Evolutionary conservation across 1,140 invertebrate genomes (phyloP), one percentile per base, ranked within the genome.

Genomic region (Rhopalosiphum padi): DNA sequence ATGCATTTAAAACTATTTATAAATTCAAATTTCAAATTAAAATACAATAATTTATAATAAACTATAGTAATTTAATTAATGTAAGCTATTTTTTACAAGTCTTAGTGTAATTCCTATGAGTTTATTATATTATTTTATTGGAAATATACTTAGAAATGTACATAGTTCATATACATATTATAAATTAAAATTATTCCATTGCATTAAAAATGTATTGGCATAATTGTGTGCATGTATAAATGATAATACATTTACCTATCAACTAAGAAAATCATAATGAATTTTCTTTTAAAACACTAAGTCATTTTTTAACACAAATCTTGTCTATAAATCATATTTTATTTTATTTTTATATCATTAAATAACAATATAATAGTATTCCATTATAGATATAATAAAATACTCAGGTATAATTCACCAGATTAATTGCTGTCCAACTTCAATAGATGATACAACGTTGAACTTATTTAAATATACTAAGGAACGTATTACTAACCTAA

Each of bases 401-500:
- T 68, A 77, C 18, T 77, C 60, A 77, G n/a, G 15, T 77, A 77
- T n/a, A n/a, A 68, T n/a, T 68, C 3, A n/a, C 55, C 25, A 6
- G 9, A 30, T n/a, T 68, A 68, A 68, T 77, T 77, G n/a, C 0
- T n/a, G n/a, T n/a, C n/a, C 30, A 18, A 77, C 0, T 9, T 18
- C 15, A 77, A 77, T 18, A 21, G 60, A n/a, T 18, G 30, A 77
- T n/a, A 77, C n/a, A n/a, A 77, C 15, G 23, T n/a, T 5, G n/a
- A 77, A 77, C 9, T 18, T n/a, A 77, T 15, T 77, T n/a, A n/a
- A 77, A 77, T 51, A 77, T 77, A 77, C 11, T 35, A 18, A 68
- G 30, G 60, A 43, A 48, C 35, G 25, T 87, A n/a, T 53, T 92
- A 94, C 94, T 94, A 94, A 95, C 95, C 95, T 94, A 94, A 94